These are phyloP conservation scores for Eristalinus sepulchralis DNA, from an alignment of 2,888 invertebrate species.

Conservation along the genomic window DNA sequence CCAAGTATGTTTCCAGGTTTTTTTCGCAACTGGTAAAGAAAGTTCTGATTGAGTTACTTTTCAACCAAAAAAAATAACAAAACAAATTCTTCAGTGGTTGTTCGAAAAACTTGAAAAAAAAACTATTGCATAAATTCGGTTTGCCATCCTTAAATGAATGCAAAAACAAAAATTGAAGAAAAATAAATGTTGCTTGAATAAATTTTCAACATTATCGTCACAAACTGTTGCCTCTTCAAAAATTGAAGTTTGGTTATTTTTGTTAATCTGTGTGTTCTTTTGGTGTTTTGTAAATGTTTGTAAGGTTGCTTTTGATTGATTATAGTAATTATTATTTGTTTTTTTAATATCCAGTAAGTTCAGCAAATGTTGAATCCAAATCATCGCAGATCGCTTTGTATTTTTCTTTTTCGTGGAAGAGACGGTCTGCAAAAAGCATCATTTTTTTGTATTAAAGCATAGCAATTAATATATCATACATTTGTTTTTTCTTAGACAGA, in stretches of 20 bases:
- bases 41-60: background rate
- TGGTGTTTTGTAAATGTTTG: conserved; percentile 63
- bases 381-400: conserved; percentile 99
- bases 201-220: background rate
- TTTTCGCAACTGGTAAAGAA: no score
- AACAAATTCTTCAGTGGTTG: background rate
- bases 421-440: conserved; percentile 87
- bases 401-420: conserved; percentile 91
- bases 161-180: background rate
- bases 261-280: conserved; percentile 27
- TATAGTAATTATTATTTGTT: conserved; percentile 62
- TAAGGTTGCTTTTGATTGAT: conserved; percentile 52
- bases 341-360: conserved; percentile 96
- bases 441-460: conserved; percentile 74
- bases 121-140: no score
- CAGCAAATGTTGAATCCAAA: conserved; percentile 97
- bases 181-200: conserved; percentile 10
- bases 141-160: background rate
- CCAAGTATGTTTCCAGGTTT: no score
- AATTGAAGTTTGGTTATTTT: background rate
- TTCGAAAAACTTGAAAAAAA: background rate
- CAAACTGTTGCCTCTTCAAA: background rate
- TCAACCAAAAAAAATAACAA: background rate
- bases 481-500: conserved; percentile 25
- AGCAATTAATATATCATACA: conserved; percentile 70